Conservation (phyloP, 2,797 vertebrate genomes). For the Leuciscus waleckii region DNA sequence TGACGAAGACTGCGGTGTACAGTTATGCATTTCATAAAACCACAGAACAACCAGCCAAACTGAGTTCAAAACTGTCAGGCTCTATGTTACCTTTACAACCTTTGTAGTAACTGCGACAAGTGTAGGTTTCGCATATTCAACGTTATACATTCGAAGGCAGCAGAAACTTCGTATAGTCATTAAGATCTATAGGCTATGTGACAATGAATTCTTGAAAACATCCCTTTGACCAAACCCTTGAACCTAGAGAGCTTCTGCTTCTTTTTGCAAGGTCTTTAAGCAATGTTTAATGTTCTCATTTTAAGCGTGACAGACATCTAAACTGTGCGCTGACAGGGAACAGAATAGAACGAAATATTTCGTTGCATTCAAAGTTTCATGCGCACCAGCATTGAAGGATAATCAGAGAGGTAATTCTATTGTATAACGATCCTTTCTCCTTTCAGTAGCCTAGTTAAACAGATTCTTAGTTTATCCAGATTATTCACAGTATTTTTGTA, state of each 20-base stretch:
- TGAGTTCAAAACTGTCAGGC: not conserved
- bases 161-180: not conserved
- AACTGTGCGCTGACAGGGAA: not conserved
- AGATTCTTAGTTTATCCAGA: not conserved
- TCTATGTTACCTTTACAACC: not conserved
- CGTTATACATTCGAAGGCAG: not conserved
- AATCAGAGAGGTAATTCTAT: not conserved
- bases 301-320: not conserved
- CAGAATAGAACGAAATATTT: not conserved
- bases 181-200: not conserved
- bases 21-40: not conserved
- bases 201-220: slow-evolving; percentile 1
- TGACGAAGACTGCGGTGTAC: not conserved
- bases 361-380: not conserved
- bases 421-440: not conserved
- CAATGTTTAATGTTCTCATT: not conserved
- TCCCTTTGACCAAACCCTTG: not conserved
- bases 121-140: not conserved
- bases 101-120: not conserved
- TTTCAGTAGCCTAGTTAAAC: not conserved
- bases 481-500: not conserved
- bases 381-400: not conserved
- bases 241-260: not conserved
- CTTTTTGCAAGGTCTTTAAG: not conserved
- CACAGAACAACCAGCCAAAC: not conserved